Evolutionary conservation across 2,113 vertebrate species (phyloP).

Genomic region (Istiophorus platypterus): DNA sequence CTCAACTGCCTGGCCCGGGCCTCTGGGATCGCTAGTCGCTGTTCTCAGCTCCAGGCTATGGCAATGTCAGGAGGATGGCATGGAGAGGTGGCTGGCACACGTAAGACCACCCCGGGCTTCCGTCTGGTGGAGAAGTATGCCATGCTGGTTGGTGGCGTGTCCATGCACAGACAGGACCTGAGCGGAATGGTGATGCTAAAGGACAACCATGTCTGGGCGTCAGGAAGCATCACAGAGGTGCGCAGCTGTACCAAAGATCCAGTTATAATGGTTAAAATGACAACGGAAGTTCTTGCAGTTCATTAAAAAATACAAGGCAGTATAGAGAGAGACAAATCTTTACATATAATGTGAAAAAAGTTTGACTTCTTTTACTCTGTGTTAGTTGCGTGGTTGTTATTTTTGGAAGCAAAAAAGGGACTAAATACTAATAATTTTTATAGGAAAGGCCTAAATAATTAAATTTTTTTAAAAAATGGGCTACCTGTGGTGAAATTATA

Average conservation of each 20-base stretch:
- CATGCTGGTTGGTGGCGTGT: conserved; percentile 86
- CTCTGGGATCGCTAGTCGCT: conserved; percentile 86
- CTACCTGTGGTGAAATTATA: neutral
- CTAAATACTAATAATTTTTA: too few relatives aligned
- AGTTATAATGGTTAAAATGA: neutral
- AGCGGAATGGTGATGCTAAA: conserved; percentile 90
- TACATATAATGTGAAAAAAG: too few relatives aligned
- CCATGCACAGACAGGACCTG: conserved; percentile 86
- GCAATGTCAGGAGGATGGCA: conserved; percentile 78
- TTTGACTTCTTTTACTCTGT: too few relatives aligned
- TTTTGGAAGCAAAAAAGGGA: too few relatives aligned
- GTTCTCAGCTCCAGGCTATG: conserved; percentile 62
- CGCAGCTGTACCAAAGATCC: neutral
- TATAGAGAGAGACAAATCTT: too few relatives aligned
- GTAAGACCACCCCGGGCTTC: conserved; percentile 91
- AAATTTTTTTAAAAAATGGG: too few relatives aligned
- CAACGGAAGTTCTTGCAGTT: neutral
- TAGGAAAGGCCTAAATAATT: too few relatives aligned
- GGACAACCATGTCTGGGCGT: conserved; percentile 89
- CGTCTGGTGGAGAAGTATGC: conserved; percentile 89
- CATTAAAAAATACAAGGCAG: neutral
- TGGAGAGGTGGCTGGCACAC: conserved; percentile 86
- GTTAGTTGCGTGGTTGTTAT: too few relatives aligned
- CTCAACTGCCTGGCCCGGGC: conserved; percentile 88
- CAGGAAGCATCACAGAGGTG: conserved; percentile 86